Conservation (phyloP, 1,140 invertebrate genomes). For the Wasmannia auropunctata region DNA sequence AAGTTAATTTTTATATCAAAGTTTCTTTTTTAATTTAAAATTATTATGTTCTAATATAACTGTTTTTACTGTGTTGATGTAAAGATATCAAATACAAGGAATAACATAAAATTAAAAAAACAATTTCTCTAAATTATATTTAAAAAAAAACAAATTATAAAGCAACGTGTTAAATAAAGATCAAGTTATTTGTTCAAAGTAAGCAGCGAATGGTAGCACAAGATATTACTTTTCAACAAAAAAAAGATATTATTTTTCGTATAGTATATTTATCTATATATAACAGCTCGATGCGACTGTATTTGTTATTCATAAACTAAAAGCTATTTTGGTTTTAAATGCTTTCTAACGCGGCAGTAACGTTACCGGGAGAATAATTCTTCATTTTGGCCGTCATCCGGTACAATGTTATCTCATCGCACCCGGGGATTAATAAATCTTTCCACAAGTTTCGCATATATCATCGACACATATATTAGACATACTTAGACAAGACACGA, state of each 20-base stretch:
- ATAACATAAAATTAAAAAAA: neutral
- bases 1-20: neutral
- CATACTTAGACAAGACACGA: conserved; percentile 58
- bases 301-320: neutral
- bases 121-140: too few species aligned
- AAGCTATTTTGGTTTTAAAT: neutral
- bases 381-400: conserved; percentile 20
- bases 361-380: conserved; percentile 44
- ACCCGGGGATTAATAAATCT: conserved; percentile 57
- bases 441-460: conserved; percentile 39
- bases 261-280: neutral
- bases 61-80: neutral
- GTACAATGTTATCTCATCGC: neutral
- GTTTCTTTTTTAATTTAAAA: neutral
- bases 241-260: neutral
- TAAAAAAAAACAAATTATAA: neutral
- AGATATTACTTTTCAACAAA: neutral
- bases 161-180: neutral
- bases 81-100: neutral
- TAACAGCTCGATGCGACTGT: neutral
- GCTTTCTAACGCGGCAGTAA: neutral
- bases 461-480: conserved; percentile 56
- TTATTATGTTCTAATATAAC: neutral
- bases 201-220: neutral
- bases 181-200: neutral